phyloP scores from a whole-genome alignment of 2,113 vertebrate genomes.

The Poeciliopsis occidentalis region DNA sequence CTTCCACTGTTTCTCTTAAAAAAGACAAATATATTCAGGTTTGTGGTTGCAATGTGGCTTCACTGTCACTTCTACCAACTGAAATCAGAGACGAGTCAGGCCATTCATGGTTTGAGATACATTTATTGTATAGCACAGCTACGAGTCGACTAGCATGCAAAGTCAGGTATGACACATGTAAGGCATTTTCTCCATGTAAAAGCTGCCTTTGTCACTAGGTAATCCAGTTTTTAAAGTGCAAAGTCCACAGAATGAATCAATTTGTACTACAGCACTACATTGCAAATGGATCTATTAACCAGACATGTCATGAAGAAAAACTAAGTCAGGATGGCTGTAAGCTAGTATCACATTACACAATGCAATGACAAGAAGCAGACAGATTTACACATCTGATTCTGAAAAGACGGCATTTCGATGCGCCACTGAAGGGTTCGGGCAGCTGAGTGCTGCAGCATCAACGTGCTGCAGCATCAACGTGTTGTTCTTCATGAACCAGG shows the following conservation, averaged over 20 bases:
- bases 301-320: constrained; percentile 59
- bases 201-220: constrained; percentile 76
- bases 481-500: constrained; percentile 29
- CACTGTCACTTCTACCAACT: too few species aligned
- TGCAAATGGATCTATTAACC: constrained; percentile 66
- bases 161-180: constrained; percentile 68
- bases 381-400: constrained; percentile 51
- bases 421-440: constrained; percentile 44
- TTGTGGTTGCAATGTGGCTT: too few species aligned
- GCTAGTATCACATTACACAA: constrained; percentile 48
- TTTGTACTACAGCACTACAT: constrained; percentile 69
- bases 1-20: neutral
- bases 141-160: constrained; percentile 73
- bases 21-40: neutral
- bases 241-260: constrained; percentile 72
- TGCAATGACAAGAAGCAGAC: constrained; percentile 50
- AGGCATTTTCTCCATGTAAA: constrained; percentile 75
- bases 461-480: constrained; percentile 22
- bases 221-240: constrained; percentile 79
- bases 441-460: constrained; percentile 32
- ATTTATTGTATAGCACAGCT: constrained; percentile 71
- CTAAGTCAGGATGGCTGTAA: constrained; percentile 38
- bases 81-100: neutral
- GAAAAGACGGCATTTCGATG: constrained; percentile 39
- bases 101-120: constrained; percentile 44